Conservation (phyloP, 2,888 invertebrate genomes). For the Stictocephala bisonia region DNA sequence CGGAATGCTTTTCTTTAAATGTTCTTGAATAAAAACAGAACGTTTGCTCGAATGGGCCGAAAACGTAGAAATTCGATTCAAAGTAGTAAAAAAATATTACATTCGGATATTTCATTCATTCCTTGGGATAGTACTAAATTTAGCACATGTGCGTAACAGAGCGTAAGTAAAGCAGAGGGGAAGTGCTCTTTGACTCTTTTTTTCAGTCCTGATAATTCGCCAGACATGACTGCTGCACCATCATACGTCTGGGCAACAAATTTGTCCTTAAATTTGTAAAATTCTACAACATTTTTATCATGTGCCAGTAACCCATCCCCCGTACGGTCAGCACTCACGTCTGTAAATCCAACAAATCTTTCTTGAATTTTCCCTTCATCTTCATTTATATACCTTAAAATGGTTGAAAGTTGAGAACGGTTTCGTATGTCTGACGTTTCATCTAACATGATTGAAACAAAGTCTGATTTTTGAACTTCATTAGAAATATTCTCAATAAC, state of each 20-base stretch:
- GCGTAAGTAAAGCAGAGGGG: slow-evolving; percentile 56
- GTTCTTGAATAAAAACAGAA: slow-evolving; percentile 45
- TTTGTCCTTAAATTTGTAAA: slow-evolving; percentile 57
- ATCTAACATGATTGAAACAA: slow-evolving; percentile 57
- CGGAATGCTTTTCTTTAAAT: slow-evolving; percentile 31
- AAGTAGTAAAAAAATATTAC: slow-evolving; percentile 59
- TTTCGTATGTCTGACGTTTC: slow-evolving; percentile 54
- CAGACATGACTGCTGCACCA: slow-evolving; percentile 59
- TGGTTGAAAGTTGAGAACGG: slow-evolving; percentile 58
- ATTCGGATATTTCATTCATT: slow-evolving; percentile 56
- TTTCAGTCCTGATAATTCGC: slow-evolving; percentile 60
- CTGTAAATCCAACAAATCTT: slow-evolving; percentile 60
- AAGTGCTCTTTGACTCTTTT: slow-evolving; percentile 56
- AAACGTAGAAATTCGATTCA: slow-evolving; percentile 59
- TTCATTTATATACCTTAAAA: slow-evolving; percentile 59
- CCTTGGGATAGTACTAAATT: slow-evolving; percentile 58
- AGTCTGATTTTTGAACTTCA: slow-evolving; percentile 54
- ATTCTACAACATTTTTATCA: slow-evolving; percentile 52
- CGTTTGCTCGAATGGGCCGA: slow-evolving; percentile 59
- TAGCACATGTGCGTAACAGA: slow-evolving; percentile 57
- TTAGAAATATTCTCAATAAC: slow-evolving; percentile 53
- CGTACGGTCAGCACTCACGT: slow-evolving; percentile 58
- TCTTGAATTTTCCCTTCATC: slow-evolving; percentile 57
- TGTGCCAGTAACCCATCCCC: slow-evolving; percentile 56
- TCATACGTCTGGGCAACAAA: slow-evolving; percentile 61